Evolutionary conservation across 2,888 invertebrate species (phyloP).

Genomic region (Bombylius major): DNA sequence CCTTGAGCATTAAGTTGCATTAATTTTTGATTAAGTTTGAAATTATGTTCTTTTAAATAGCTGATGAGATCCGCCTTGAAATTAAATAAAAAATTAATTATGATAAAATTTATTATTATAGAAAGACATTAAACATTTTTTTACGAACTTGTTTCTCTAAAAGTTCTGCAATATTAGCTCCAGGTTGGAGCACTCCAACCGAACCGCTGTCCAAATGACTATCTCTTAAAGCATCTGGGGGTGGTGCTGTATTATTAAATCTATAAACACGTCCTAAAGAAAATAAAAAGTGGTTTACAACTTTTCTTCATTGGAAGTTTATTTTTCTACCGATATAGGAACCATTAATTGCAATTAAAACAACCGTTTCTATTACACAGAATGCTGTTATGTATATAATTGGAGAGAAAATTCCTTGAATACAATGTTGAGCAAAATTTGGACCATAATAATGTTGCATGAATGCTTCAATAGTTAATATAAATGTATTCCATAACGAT

Average conservation of each 20-base stretch:
- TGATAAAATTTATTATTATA: background rate
- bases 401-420: slow-evolving; percentile 40
- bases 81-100: slow-evolving; percentile 1
- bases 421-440: slow-evolving; percentile 41
- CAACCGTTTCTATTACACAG: slow-evolving; percentile 39
- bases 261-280: slow-evolving; percentile 43
- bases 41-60: slow-evolving; percentile 54
- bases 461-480: slow-evolving; percentile 43
- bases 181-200: slow-evolving; percentile 35
- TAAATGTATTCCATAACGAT: slow-evolving; percentile 47
- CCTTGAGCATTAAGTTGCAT: slow-evolving; percentile 45
- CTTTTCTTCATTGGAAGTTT: background rate
- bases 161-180: slow-evolving; percentile 44
- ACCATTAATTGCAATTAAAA: slow-evolving; percentile 40
- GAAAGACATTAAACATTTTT: background rate
- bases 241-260: slow-evolving; percentile 46
- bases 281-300: background rate
- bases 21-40: slow-evolving; percentile 49
- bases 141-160: slow-evolving; percentile 47
- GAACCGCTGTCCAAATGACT: slow-evolving; percentile 24
- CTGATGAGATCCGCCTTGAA: slow-evolving; percentile 51
- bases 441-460: slow-evolving; percentile 45
- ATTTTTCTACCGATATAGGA: slow-evolving; percentile 41
- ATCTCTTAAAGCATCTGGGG: slow-evolving; percentile 51
- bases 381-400: slow-evolving; percentile 46